Evolutionary conservation across 2,113 vertebrate genomes (phyloP).

Genomic region (Cepphus grylle): DNA sequence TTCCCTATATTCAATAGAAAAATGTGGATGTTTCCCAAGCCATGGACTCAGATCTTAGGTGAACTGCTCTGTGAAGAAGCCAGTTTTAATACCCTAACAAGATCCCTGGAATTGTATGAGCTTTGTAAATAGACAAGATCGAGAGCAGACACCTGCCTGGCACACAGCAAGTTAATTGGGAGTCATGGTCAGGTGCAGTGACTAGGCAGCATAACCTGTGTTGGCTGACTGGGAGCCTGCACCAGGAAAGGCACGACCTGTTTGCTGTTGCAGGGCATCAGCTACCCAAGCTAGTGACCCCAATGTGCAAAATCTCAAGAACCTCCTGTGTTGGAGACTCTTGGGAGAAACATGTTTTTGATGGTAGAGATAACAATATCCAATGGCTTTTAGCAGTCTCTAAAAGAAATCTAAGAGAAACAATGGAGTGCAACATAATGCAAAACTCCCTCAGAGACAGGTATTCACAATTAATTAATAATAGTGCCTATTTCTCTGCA

Average conservation of each 20-base stretch:
- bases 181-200: not conserved
- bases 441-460: not conserved
- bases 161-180: too few species aligned
- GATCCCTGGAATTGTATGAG: not conserved
- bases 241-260: not conserved
- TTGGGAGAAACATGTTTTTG: not conserved
- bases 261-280: not conserved
- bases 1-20: not conserved
- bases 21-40: not conserved
- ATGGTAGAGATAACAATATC: not conserved
- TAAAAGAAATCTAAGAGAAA: not conserved
- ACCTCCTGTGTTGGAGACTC: not conserved
- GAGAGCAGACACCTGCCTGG: not conserved
- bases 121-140: not conserved
- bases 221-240: not conserved
- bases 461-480: not conserved
- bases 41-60: not conserved
- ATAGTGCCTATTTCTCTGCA: not conserved
- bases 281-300: not conserved
- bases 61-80: not conserved
- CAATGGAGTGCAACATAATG: not conserved
- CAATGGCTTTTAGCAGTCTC: not conserved
- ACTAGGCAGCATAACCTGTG: not conserved
- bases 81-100: not conserved
- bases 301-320: not conserved